Conservation (phyloP, 2,797 vertebrate genomes). For the Rhinophrynus dorsalis region DNA sequence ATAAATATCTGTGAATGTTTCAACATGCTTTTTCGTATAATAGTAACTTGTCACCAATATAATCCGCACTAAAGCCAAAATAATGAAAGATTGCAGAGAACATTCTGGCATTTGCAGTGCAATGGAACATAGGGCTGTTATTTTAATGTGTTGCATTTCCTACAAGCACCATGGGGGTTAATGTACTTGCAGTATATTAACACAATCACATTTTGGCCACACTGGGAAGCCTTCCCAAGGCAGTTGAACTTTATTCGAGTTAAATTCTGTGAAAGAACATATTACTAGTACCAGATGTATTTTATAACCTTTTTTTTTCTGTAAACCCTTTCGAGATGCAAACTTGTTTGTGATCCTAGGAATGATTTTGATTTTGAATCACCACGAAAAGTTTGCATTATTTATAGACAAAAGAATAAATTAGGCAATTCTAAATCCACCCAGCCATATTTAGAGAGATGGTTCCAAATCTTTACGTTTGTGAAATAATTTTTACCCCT, state of each 20-base stretch:
- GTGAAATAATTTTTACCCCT: too few species aligned
- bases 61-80: not conserved
- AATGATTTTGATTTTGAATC: not conserved
- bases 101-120: conserved; percentile 9
- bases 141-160: conserved; percentile 28
- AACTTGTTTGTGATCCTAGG: conserved; percentile 18
- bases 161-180: conserved; percentile 44
- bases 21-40: too few species aligned
- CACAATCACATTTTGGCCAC: conserved; percentile 48
- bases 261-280: conserved; percentile 46
- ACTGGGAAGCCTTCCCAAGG: conserved; percentile 47
- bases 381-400: not conserved
- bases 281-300: conserved; percentile 47
- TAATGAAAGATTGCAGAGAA: conserved; percentile 23
- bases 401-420: conserved; percentile 39
- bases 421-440: too few species aligned
- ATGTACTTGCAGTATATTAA: conserved; percentile 48
- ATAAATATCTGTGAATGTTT: too few species aligned
- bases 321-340: conserved; percentile 16
- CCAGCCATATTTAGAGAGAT: too few species aligned
- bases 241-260: conserved; percentile 49
- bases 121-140: not conserved
- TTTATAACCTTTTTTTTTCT: conserved; percentile 33
- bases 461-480: too few species aligned
- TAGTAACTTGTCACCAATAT: not conserved